Evolutionary conservation across 2,888 invertebrate genomes (phyloP).

Genomic region (Malthinus seriepunctatus): DNA sequence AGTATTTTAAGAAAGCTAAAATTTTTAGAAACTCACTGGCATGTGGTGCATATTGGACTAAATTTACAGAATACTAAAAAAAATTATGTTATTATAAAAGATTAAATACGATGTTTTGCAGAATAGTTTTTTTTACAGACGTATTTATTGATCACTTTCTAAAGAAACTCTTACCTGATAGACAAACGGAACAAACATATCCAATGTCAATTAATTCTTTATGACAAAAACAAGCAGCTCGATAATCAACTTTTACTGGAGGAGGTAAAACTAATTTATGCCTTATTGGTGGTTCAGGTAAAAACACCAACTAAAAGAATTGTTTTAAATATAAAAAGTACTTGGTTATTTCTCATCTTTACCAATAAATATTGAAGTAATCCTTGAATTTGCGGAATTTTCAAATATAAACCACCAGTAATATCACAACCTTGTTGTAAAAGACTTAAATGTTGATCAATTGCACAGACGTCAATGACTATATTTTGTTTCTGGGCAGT

Average conservation of each 20-base stretch:
- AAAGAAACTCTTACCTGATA: slow-evolving; percentile 73
- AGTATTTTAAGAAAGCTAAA: slow-evolving; percentile 9
- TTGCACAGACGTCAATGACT: slow-evolving; percentile 88
- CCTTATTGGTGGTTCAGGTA: slow-evolving; percentile 82
- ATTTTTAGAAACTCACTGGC: slow-evolving; percentile 75
- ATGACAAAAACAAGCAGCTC: slow-evolving; percentile 98
- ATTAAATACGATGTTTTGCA: neutral
- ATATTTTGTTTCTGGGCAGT: slow-evolving; percentile 88
- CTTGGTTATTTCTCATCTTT: slow-evolving; percentile 36
- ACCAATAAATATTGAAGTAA: slow-evolving; percentile 85
- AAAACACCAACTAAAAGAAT: slow-evolving; percentile 81
- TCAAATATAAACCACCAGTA: slow-evolving; percentile 89
- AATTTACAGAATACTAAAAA: slow-evolving; percentile 93
- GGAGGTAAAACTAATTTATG: slow-evolving; percentile 86
- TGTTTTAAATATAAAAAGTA: too few species aligned
- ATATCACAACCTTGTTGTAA: slow-evolving; percentile 97
- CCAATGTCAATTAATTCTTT: slow-evolving; percentile 93
- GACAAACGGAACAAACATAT: slow-evolving; percentile 96
- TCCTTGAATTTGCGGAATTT: slow-evolving; percentile 84
- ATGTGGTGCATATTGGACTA: slow-evolving; percentile 96
- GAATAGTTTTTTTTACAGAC: neutral
- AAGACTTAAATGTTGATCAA: slow-evolving; percentile 87
- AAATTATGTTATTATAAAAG: neutral
- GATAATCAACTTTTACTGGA: slow-evolving; percentile 89
- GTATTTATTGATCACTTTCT: too few species aligned